phyloP scores from a whole-genome alignment of 2,888 invertebrate genomes.

The Glaucopsyche alexis region DNA sequence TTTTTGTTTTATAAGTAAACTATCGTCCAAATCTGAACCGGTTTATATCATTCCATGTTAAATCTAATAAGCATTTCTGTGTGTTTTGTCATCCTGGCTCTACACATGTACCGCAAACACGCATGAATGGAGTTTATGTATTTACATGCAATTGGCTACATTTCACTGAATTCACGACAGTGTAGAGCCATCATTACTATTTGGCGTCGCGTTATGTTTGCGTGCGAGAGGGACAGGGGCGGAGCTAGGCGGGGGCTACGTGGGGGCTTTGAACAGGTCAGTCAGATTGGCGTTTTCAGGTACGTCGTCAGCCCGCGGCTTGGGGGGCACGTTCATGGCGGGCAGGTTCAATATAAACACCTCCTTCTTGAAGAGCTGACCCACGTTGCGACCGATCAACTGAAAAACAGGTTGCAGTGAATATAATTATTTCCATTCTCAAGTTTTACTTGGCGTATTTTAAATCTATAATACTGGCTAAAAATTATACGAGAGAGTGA shows the following conservation, averaged over 20 bases:
- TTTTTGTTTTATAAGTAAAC: background rate
- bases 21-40: background rate
- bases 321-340: constrained; percentile 73
- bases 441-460: no score
- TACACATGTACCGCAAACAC: background rate
- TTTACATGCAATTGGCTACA: no score
- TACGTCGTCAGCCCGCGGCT: constrained; percentile 56
- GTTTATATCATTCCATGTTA: background rate
- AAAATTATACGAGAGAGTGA: no score
- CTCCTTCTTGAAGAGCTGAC: constrained; percentile 93
- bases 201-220: background rate
- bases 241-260: constrained; percentile 56
- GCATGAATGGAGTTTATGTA: no score
- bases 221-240: background rate
- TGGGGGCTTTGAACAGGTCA: constrained; percentile 54
- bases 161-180: no score
- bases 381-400: constrained; percentile 91
- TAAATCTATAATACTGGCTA: no score
- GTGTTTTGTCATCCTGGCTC: background rate
- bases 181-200: no score
- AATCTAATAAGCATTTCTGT: background rate
- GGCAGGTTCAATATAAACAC: constrained; percentile 92
- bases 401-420: constrained; percentile 52
- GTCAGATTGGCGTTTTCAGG: constrained; percentile 61
- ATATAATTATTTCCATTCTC: background rate